Base-by-base conservation (phyloP, 2,797 vertebrate species). In the Odontamblyopus rebecca region DNA sequence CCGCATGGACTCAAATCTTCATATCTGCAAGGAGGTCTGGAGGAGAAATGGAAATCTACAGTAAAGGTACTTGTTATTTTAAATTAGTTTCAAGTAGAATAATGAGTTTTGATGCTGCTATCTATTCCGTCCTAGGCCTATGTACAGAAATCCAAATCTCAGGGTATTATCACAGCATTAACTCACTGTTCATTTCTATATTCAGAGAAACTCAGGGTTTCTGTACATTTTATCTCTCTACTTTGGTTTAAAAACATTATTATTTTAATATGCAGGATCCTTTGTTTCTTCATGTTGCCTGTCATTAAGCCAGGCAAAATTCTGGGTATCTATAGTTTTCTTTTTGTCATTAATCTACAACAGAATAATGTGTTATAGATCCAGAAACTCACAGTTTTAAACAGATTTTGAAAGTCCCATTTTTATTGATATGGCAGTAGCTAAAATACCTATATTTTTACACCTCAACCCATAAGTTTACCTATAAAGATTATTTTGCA, bases 1-100 rank as follows among this genome's bases (percentile, higher is more conserved):
- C 91, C 23, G n/a, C 23, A 81, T 92, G 88, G 72, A 86, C 86
- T 82, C 81, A 86, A 79, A 84, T 91, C 27, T 81, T 91, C 77
- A 69, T 75, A 71, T 91, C 93, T 93, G 93, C 91, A 76, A 86
- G 80, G 57, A 61, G 44, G 61, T 77, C 62, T 79, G 67, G 69
- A 5, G 35, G 53, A 50, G 54, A 11, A 56, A 30, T 29, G 50
- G 63, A 61, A 73, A 27, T 4, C 3, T 3, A 13, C 8, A 26
- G 9, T n/a, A 57, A 5, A 60, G 27, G 0, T 60, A 15, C 57
- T 60, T 13, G 26, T 60, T 29, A 26, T 11, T 44, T 44, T 44
- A 44, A 44, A 44, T 44, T 4, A 44, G 41, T 12, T 12, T 8
- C 51, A n/a, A 53, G 51, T 5, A 53, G 6, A 53, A 53, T 7